A percentile compares a stretch with the other conserved stretches of the same genome.
Conservation (phyloP, 2,113 vertebrate genomes). For the Takifugu flavidus region DNA sequence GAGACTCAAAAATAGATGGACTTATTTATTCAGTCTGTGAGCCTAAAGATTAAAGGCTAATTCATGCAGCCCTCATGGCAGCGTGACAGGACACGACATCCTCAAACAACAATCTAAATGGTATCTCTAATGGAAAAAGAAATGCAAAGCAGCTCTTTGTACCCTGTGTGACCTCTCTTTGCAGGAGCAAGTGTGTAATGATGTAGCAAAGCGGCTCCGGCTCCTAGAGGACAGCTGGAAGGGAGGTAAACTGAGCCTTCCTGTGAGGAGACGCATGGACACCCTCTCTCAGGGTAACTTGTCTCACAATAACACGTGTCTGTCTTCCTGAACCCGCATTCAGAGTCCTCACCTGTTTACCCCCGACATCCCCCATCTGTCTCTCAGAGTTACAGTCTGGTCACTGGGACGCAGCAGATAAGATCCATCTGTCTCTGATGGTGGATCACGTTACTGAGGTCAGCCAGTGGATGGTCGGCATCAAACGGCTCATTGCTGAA, state of each 20-base stretch:
- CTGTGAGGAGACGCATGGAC: conserved; percentile 86
- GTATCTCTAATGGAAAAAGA: too few relatives aligned
- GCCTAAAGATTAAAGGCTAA: neutral
- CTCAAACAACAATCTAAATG: too few relatives aligned
- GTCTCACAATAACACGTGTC: conserved; percentile 4
- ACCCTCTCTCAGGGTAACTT: conserved; percentile 79
- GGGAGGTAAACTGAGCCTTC: conserved; percentile 79
- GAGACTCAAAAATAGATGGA: too few relatives aligned
- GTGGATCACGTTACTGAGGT: conserved; percentile 94
- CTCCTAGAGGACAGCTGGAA: conserved; percentile 84
- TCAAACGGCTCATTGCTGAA: conserved; percentile 92
- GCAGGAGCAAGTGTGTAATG: conserved; percentile 89
- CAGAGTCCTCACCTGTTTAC: conserved; percentile 1
- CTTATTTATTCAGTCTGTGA: too few relatives aligned
- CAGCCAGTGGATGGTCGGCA: conserved; percentile 95
- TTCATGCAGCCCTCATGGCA: too few relatives aligned
- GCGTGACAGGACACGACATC: too few relatives aligned
- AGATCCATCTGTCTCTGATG: conserved; percentile 90
- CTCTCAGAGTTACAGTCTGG: conserved; percentile 76
- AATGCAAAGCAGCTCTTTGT: neutral
- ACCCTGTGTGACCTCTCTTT: conserved; percentile 17
- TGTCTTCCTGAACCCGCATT: neutral
- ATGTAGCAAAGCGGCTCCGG: conserved; percentile 83
- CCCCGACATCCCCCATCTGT: conserved; percentile 3
- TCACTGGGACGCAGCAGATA: conserved; percentile 85